Evolutionary conservation across 2,888 invertebrate species (phyloP), one percentile per base, ranked within the genome.

Genomic region (Pilophorus perplexus): DNA sequence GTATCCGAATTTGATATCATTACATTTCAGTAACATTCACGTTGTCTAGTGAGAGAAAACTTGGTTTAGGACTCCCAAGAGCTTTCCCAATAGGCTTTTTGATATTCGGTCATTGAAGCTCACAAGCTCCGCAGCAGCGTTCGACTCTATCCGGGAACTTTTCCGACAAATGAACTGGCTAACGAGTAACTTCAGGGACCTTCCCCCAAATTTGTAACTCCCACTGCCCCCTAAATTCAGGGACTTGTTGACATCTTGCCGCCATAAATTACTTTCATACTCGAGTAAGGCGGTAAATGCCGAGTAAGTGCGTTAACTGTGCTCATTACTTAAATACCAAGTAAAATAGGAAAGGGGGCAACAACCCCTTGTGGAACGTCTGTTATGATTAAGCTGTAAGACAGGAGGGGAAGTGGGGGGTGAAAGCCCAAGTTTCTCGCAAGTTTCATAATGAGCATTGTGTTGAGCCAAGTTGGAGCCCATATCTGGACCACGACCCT

Each of bases 241-340:
- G 42, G 42, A 59, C 59, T 59, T 59, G 59, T 59, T 59, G 59
- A 59, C 59, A 59, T 38, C 55, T 38, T 55, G 38, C 18, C 55
- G 42, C 59, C 59, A 14, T 59, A 59, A 59, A 59, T 59, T 59
- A 59, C 42, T 59, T n/a, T n/a, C n/a, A n/a, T n/a, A 33, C 33
- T 33, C 6, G 33, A 12, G 12, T 8, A 12, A 12, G 12, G 18
- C 27, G 59, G 22, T 18, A 4, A 33, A n/a, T n/a, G n/a, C n/a
- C n/a, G n/a, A 33, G 25, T 59, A 64, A 64, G 64, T 64, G 42
- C 64, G 64, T 64, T 64, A 64, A 64, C 64, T 64, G 64, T 52
- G 42, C 52, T 64, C 64, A 64, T 64, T 64, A 64, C 64, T 64
- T 64, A 52, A 64, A 64, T 64, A 64, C 64, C 64, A 64, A 64